These are phyloP conservation scores for Eurois occulta DNA, from an alignment of 2,888 invertebrate species.

Conservation along the genomic window DNA sequence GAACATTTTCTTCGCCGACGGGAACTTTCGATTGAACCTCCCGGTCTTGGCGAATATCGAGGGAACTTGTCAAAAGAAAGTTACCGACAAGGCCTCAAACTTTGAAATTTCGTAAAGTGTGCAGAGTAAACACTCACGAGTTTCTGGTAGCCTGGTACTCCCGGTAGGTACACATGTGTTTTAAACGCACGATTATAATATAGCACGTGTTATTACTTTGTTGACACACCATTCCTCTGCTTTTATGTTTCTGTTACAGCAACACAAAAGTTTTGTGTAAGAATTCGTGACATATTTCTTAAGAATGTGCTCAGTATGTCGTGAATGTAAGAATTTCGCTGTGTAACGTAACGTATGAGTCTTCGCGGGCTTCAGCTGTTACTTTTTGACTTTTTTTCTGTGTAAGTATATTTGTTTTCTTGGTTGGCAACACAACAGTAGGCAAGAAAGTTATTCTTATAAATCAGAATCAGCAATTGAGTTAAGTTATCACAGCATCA, in stretches of 20 bases:
- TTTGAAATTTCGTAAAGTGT: slow-evolving; percentile 73
- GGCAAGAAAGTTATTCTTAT: neutral
- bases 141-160: slow-evolving; percentile 1
- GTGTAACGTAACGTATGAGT: slow-evolving; percentile 26
- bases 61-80: slow-evolving; percentile 77
- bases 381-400: slow-evolving; percentile 15
- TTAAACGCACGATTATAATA: slow-evolving; percentile 55
- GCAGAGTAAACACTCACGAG: slow-evolving; percentile 67
- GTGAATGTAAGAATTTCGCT: slow-evolving; percentile 46
- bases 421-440: neutral
- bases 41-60: slow-evolving; percentile 68
- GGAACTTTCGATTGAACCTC: slow-evolving; percentile 70
- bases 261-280: slow-evolving; percentile 58
- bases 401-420: neutral
- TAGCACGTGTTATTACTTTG: slow-evolving; percentile 59
- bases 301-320: slow-evolving; percentile 54
- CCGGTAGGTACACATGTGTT: slow-evolving; percentile 62
- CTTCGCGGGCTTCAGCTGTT: slow-evolving; percentile 24
- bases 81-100: slow-evolving; percentile 74
- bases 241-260: slow-evolving; percentile 57
- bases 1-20: slow-evolving; percentile 43
- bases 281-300: slow-evolving; percentile 62
- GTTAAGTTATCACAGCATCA: no score
- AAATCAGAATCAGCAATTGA: neutral
- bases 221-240: slow-evolving; percentile 54